These are phyloP conservation scores for Styela clava DNA, from an alignment of 23 tunicate genomes.

Conservation along the genomic window DNA sequence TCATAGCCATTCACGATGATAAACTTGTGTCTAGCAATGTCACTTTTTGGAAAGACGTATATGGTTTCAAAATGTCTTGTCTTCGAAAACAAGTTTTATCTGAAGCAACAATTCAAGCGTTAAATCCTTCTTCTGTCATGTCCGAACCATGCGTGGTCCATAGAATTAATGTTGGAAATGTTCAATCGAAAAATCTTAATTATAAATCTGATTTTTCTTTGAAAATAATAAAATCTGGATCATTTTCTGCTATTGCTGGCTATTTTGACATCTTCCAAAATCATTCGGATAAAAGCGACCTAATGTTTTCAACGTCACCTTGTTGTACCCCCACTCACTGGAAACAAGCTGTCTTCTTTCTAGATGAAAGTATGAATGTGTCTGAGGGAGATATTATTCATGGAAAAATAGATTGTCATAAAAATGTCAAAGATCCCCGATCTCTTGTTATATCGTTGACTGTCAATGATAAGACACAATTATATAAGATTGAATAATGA, in stretches of 20 bases:
- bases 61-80: slow-evolving; percentile 90
- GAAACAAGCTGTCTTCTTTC: slow-evolving; percentile 89
- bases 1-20: slow-evolving; percentile 67
- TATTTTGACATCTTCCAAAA: slow-evolving; percentile 64
- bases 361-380: slow-evolving; percentile 36
- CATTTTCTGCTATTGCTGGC: slow-evolving; percentile 55
- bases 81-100: slow-evolving; percentile 41
- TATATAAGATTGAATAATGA: slow-evolving; percentile 33
- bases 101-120: slow-evolving; percentile 66
- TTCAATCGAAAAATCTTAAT: slow-evolving; percentile 47
- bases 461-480: slow-evolving; percentile 27
- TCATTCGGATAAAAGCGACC: neutral
- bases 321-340: slow-evolving; percentile 72
- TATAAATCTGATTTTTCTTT: slow-evolving; percentile 54
- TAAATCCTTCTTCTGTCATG: slow-evolving; percentile 31
- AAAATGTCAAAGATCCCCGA: slow-evolving; percentile 86
- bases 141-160: slow-evolving; percentile 54
- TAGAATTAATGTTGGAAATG: slow-evolving; percentile 19
- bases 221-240: slow-evolving; percentile 34
- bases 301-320: slow-evolving; percentile 79
- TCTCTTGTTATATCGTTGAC: slow-evolving; percentile 54
- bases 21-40: slow-evolving; percentile 38
- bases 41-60: slow-evolving; percentile 86
- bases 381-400: slow-evolving; percentile 38
- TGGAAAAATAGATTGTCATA: slow-evolving; percentile 72